These are phyloP conservation scores for Spicauda simplicius DNA, from an alignment of 2,888 invertebrate species.

Conservation along the genomic window DNA sequence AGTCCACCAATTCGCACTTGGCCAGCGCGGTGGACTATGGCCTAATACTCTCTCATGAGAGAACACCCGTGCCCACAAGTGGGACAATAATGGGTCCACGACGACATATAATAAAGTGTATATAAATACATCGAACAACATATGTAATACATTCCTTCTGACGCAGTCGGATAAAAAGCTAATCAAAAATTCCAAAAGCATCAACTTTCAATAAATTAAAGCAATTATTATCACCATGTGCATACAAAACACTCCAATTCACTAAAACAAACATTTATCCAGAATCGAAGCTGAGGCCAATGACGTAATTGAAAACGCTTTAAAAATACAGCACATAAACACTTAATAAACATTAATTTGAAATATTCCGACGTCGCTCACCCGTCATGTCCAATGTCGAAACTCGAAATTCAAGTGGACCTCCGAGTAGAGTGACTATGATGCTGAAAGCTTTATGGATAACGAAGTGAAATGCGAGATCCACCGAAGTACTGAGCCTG, in stretches of 20 bases:
- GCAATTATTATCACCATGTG: not conserved
- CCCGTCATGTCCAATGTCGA: conserved; percentile 63
- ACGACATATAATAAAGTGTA: no score
- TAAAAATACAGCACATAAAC: conserved; percentile 51
- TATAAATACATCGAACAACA: no score
- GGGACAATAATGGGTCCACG: no score
- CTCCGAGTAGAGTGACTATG: conserved; percentile 50
- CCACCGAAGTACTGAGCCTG: no score
- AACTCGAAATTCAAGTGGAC: conserved; percentile 59
- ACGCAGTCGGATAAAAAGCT: no score
- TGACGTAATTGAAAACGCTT: conserved; percentile 47
- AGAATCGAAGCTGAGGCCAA: not conserved
- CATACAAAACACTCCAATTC: not conserved
- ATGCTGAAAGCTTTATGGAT: not conserved
- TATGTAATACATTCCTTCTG: no score
- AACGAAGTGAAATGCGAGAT: no score
- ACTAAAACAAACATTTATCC: conserved; percentile 11
- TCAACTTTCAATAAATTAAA: not conserved
- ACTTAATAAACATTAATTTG: conserved; percentile 64
- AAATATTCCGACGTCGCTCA: conserved; percentile 66
- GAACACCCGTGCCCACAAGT: no score
- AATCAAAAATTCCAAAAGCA: no score
- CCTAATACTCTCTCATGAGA: no score
- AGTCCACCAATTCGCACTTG: no score
- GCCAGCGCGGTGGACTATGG: no score